These are phyloP conservation scores for Trachymyrmex septentrionalis DNA, from an alignment of 1,140 invertebrate genomes.

Conservation along the genomic window DNA sequence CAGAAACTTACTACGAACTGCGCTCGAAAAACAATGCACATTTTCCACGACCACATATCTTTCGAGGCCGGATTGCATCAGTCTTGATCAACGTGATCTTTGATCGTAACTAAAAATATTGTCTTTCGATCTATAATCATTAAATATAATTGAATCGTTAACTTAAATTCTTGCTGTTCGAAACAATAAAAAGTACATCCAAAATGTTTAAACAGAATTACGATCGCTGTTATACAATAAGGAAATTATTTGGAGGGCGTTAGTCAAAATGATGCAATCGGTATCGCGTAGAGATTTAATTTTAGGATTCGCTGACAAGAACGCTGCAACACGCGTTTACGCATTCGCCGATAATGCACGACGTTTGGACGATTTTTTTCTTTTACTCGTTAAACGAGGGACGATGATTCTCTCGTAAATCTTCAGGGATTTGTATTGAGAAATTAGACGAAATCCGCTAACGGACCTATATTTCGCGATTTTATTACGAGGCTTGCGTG, in stretches of 20 bases:
- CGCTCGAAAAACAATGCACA: conserved; percentile 35
- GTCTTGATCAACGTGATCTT: neutral
- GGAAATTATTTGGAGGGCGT: neutral
- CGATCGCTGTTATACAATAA: neutral
- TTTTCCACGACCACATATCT: conserved; percentile 66
- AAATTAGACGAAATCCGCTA: conserved; percentile 40
- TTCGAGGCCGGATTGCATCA: conserved; percentile 2
- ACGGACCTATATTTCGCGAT: conserved; percentile 52
- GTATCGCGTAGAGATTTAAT: conserved; percentile 45
- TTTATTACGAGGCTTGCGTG: conserved; percentile 24
- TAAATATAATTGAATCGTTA: neutral
- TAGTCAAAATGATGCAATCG: conserved; percentile 17
- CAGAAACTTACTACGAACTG: conserved; percentile 40
- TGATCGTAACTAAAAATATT: neutral
- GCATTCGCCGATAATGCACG: conserved; percentile 27
- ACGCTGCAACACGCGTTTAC: conserved; percentile 1
- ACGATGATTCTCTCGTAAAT: conserved; percentile 12
- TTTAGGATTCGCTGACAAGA: conserved; percentile 24
- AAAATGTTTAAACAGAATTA: neutral
- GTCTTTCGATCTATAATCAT: conserved; percentile 21
- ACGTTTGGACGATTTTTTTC: neutral
- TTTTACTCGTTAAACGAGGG: neutral
- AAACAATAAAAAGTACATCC: neutral
- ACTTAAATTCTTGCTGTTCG: conserved; percentile 4
- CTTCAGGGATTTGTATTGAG: conserved; percentile 41